phyloP scores from a whole-genome alignment of 2,797 vertebrate genomes.

The Enteromius mattozi region DNA sequence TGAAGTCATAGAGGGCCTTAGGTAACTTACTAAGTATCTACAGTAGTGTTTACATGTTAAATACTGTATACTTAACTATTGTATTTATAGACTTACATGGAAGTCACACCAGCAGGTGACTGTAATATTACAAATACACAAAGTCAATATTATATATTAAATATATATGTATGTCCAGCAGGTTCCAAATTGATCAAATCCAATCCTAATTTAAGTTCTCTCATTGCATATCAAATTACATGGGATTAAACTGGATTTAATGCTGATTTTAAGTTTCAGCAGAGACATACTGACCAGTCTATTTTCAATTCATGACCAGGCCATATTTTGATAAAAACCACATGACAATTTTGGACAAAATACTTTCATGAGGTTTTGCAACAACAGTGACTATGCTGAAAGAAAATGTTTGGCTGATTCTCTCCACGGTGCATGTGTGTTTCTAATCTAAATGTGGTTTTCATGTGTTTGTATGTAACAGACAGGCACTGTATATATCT shows the following conservation, averaged over 20 bases:
- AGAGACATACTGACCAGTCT: background rate
- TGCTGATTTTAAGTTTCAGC: background rate
- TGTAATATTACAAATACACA: background rate
- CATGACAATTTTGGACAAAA: slow-evolving; percentile 1
- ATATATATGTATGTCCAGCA: no score
- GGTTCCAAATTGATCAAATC: background rate
- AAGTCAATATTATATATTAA: background rate
- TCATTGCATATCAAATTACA: background rate
- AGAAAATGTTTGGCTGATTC: background rate
- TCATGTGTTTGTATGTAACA: slow-evolving; percentile 62
- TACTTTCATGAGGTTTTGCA: background rate
- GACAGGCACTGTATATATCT: slow-evolving; percentile 86
- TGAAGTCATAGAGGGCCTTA: slow-evolving; percentile 88
- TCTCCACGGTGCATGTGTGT: background rate
- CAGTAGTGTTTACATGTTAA: background rate
- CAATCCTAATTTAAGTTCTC: background rate
- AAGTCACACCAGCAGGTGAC: background rate
- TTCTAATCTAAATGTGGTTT: background rate
- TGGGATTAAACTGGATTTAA: background rate
- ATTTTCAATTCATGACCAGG: slow-evolving; percentile 15
- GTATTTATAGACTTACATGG: background rate
- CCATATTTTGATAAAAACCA: slow-evolving; percentile 4
- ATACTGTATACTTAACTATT: background rate
- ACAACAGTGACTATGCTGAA: slow-evolving; percentile 1
- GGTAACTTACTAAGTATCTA: slow-evolving; percentile 72